Percentiles rank a stretch among this genome's conserved stretches.
Evolutionary conservation across 2,888 invertebrate genomes (phyloP).

Genomic region (Drosophila emarginata): DNA sequence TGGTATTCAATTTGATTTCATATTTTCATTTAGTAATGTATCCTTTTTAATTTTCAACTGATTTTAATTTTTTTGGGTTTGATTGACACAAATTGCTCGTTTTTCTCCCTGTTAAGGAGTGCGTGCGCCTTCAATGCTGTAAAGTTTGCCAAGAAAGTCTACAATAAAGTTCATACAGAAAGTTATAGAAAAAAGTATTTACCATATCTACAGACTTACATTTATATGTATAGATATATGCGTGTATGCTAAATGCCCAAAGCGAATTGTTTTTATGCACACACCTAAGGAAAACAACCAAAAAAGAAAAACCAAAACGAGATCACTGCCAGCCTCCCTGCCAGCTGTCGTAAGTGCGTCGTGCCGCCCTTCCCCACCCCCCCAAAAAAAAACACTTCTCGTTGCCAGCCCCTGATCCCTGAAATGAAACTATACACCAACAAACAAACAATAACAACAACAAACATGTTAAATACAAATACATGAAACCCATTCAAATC

Average conservation of each 20-base stretch:
- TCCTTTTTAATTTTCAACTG: constrained; percentile 23
- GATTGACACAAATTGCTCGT: constrained; percentile 46
- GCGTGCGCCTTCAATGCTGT: constrained; percentile 48
- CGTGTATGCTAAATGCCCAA: background rate
- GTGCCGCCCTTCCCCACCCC: background rate
- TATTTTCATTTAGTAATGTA: constrained; percentile 20
- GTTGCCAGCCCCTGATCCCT: constrained; percentile 2
- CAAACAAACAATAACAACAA: constrained; percentile 7
- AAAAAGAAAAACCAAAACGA: background rate
- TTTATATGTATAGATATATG: background rate
- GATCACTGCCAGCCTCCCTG: constrained; percentile 2
- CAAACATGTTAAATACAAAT: too few species aligned
- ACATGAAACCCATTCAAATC: background rate
- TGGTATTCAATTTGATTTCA: constrained; percentile 35
- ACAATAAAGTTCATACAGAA: constrained; percentile 20
- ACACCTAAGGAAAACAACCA: background rate
- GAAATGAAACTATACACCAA: background rate
- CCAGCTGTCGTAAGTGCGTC: constrained; percentile 15
- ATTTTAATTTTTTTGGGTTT: constrained; percentile 47
- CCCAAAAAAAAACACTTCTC: too few species aligned
- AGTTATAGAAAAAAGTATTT: constrained; percentile 24
- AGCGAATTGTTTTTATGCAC: constrained; percentile 1
- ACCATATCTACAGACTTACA: constrained; percentile 1
- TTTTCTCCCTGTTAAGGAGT: constrained; percentile 28
- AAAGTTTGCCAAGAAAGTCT: constrained; percentile 50